Evolutionary conservation across 2,113 vertebrate genomes (phyloP), one percentile per base, ranked within the genome.

Genomic region (Xyrauchen texanus): DNA sequence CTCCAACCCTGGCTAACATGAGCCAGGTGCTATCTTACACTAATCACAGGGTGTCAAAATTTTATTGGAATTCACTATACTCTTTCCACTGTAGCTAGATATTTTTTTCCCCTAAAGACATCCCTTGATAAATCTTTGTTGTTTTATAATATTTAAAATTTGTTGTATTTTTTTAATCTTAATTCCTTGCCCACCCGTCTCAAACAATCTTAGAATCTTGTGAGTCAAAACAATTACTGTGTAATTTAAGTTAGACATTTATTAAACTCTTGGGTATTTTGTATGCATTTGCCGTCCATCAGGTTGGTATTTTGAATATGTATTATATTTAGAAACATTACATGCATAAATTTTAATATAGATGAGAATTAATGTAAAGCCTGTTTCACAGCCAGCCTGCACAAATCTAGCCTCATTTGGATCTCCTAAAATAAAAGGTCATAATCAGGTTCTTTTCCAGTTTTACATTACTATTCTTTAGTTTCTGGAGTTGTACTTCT

Each of bases 331-430:
- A 34, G 81, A 88, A 86, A 81, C 83, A 84, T 72, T 72, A 58
- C 86, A 83, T 88, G 85, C 21, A 79, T 85, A 55, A 87, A 87
- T 92, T 88, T 91, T 86, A 91, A 88, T 91, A 85, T 87, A 88
- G 15, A 52, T 69, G 42, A 87, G 84, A 88, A 86, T 89, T 89
- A 87, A 88, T 88, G 85, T 86, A 71, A 84, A 77, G 63, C 49
- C 58, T 78, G 52, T 70, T 68, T 70, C 66, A 78, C 69, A 80
- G 68, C 45, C 74, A 85, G 88, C 85, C 87, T 81, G 11, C 13
- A 49, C 51, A 76, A 49, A 55, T 60, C 60, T 1, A 64, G 49
- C 16, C 62, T 58, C 5, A 10, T 45, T 45, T 60, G n/a, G 10
- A 52, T 52, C 13, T 71, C 13, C n/a, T 8, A 42, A 8, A 69